Percentiles rank a stretch among this genome's conserved stretches.
phyloP scores from a whole-genome alignment of 2,113 vertebrate species.

The Crotalus tigris region DNA sequence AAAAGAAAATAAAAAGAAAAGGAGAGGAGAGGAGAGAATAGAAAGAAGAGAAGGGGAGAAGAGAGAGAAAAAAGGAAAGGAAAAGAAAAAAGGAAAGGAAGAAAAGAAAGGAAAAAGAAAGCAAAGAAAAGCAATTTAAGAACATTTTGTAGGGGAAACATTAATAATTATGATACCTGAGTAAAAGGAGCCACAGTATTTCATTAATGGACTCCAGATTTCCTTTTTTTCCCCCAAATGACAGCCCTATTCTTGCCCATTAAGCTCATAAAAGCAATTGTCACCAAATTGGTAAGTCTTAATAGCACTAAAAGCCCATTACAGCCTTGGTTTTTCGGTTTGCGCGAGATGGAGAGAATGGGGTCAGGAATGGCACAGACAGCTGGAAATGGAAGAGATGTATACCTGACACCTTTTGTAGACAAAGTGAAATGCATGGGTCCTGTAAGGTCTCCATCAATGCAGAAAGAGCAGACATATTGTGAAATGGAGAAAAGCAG shows the following conservation, averaged over 20 bases:
- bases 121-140: not conserved
- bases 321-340: not conserved
- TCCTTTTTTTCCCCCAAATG: not conserved
- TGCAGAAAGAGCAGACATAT: not conserved
- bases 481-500: not conserved
- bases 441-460: slow-evolving; percentile 7
- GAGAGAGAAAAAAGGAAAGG: too few species aligned
- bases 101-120: not conserved
- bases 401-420: slow-evolving; percentile 23
- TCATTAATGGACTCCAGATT: not conserved
- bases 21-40: too few species aligned
- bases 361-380: not conserved
- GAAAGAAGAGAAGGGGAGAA: too few species aligned
- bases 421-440: slow-evolving; percentile 33
- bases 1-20: too few species aligned
- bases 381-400: not conserved
- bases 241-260: not conserved
- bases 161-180: slow-evolving; percentile 10
- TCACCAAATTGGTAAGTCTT: not conserved
- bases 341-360: not conserved
- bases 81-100: too few species aligned
- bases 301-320: slow-evolving; percentile 25
- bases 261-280: slow-evolving; percentile 27
- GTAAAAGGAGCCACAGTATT: not conserved
- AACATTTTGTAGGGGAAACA: not conserved